Base-by-base conservation (phyloP, 2,797 vertebrate species). In the Ceyx erithaca region DNA sequence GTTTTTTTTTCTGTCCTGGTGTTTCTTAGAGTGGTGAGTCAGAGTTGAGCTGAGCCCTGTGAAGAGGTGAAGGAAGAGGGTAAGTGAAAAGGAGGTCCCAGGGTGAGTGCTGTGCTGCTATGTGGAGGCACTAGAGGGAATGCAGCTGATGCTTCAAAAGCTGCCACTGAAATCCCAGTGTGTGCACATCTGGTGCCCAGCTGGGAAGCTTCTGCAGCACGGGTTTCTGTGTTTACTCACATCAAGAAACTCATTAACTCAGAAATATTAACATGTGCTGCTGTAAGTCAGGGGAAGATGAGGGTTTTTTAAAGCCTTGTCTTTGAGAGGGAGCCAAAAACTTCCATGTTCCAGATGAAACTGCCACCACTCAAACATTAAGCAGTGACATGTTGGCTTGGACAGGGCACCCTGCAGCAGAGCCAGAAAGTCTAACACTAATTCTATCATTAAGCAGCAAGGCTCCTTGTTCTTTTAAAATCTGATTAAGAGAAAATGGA, bases 31-130 rank as follows among this genome's bases (percentile, higher is more conserved):
- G 48, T 0, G 93, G 94, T 0, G 94, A 64, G 55, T 96, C 95
- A 6, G 92, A 76, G 26, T 94, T 97, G 13, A 45, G 3, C 4
- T 96, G 67, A 85, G 96, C 94, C 48, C 96, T 97, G 63, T 62
- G 57, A 30, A 77, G 72, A 96, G 63, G 7, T 14, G 35, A 93
- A 18, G 21, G n/a, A 89, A 82, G 28, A 89, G 4, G 6, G 40
- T 18, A 2, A 5, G 51, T 95, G 75, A 71, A 58, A 61, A 51
- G 33, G 37, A 2, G 13, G 21, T 72, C 71, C 73, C 15, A 18
- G 72, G 18, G 18, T 5, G 26, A 12, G 2, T 5, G 25, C 3
- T 45, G 6, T 59, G 25, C 40, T 40, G 14, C 66, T 48, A 0
- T 18, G 61, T 9, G 21, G 45, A n/a, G 58, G 61, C 23, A 35